Evolutionary conservation across 2,113 vertebrate species (phyloP).

Genomic region (Sinocyclocheilus anophthalmus): DNA sequence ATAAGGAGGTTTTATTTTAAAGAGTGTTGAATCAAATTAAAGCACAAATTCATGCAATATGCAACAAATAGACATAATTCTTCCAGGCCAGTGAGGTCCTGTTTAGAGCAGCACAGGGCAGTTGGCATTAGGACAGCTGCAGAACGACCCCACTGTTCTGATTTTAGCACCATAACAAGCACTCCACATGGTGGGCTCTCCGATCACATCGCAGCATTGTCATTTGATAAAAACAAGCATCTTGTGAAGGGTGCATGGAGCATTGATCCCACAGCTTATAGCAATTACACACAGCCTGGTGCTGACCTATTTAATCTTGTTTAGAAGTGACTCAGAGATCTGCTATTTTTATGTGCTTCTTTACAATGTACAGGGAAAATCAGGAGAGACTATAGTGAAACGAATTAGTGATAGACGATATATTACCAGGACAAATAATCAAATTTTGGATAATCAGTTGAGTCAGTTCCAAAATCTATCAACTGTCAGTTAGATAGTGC

Average conservation of each 20-base stretch:
- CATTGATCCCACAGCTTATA: slow-evolving; percentile 59
- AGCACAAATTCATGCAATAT: not conserved
- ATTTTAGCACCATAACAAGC: slow-evolving; percentile 64
- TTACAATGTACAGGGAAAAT: not conserved
- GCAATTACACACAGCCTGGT: slow-evolving; percentile 67
- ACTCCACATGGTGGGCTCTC: slow-evolving; percentile 50
- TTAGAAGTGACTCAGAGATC: slow-evolving; percentile 49
- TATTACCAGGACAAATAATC: not conserved
- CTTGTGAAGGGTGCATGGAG: slow-evolving; percentile 42
- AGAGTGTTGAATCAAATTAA: not conserved
- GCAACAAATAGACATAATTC: not conserved
- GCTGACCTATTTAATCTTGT: slow-evolving; percentile 60
- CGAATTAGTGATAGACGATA: not conserved
- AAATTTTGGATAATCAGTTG: not conserved
- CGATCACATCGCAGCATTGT: slow-evolving; percentile 58
- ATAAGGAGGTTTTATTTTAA: too few species aligned
- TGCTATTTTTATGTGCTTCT: slow-evolving; percentile 41
- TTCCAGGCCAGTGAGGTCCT: not conserved
- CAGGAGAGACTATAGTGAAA: not conserved
- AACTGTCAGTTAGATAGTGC: not conserved
- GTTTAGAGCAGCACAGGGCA: not conserved
- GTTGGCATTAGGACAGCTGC: slow-evolving; percentile 71
- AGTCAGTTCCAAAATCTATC: not conserved
- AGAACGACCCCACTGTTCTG: slow-evolving; percentile 54
- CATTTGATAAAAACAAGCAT: slow-evolving; percentile 66